Base-by-base conservation (phyloP, 2,797 vertebrate genomes). In the Gadopsis marmoratus region DNA sequence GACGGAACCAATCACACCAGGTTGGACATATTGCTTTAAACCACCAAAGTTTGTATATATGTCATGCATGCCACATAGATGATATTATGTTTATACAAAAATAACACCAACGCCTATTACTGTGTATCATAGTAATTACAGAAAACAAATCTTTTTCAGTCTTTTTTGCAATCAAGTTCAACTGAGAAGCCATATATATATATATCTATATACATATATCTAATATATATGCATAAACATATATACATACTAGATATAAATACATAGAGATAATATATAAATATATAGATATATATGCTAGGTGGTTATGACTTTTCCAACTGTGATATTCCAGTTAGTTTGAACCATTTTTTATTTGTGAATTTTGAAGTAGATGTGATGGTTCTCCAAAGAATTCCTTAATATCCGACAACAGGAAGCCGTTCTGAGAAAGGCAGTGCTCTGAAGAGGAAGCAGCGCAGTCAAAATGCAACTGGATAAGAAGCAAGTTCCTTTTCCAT, bases 41-140 rank as follows among this genome's bases (percentile, higher is more conserved):
- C 94, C 96, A 97, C 94, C 94, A 92, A 94, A 81, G 94, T 92
- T 93, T 94, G 94, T 95, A 96, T 95, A 96, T 96, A 97, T 92
- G 93, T 96, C 97, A 98, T 98, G 97, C 97, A 98, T 97, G 96
- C 96, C 96, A 98, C 96, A 97, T 95, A 93, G 95, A 96, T 95
- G 96, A 96, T 95, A 95, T 95, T 91, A 90, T 74, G 94, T 96
- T 96, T 96, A 93, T 97, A 97, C 95, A 99, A 98, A 98, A 98
- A 97, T 95, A 96, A 95, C 96, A 97, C 95, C 96, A 96, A 97
- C 96, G 96, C 95, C 96, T 96, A 94, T 94, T 96, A 96, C 88
- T 89, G 90, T 86, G 90, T 95, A 92, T 96, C 95, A 96, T 95
- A 96, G 90, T 95, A 96, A 94, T 95, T 96, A 96, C 95, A 95